A percentile compares a stretch with the other conserved stretches of the same genome.
phyloP scores from a whole-genome alignment of 1,140 invertebrate species.

The Callitettix versicolor region DNA sequence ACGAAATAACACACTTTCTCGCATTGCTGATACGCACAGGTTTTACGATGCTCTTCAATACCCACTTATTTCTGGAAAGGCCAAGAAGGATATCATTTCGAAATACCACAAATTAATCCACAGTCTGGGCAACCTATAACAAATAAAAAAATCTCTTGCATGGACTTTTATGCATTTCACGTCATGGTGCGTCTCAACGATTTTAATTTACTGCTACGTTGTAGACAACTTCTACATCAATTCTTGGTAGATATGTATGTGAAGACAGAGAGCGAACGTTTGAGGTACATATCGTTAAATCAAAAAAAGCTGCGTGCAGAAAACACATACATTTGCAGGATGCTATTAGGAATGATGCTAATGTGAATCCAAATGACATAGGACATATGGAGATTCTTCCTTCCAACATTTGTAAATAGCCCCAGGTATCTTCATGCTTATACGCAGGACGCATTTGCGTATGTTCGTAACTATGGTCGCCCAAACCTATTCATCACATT shows the following conservation, averaged over 20 bases:
- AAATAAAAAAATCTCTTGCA: conserved; percentile 27
- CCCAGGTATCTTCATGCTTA: conserved; percentile 35
- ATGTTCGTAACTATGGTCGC: conserved; percentile 16
- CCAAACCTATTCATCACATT: conserved; percentile 23
- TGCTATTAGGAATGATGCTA: conserved; percentile 24
- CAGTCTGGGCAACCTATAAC: conserved; percentile 2
- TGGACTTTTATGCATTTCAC: conserved; percentile 26
- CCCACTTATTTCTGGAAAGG: conserved; percentile 30
- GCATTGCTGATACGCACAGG: conserved; percentile 26
- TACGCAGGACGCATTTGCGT: conserved; percentile 22
- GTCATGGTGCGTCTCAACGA: conserved; percentile 19
- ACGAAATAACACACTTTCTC: conserved; percentile 17
- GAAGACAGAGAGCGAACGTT: conserved; percentile 35
- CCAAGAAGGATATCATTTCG: conserved; percentile 21
- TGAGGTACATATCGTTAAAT: conserved; percentile 30
- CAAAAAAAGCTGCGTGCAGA: conserved; percentile 24
- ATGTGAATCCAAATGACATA: conserved; percentile 3
- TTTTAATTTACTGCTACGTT: conserved; percentile 22
- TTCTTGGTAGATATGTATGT: conserved; percentile 35
- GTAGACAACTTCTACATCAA: conserved; percentile 30
- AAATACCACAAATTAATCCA: conserved; percentile 11
- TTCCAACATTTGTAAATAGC: conserved; percentile 32
- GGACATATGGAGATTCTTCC: conserved; percentile 32
- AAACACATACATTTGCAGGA: conserved; percentile 28
- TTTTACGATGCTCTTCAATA: conserved; percentile 33